Percentiles rank a stretch among this genome's conserved stretches.
phyloP scores from a whole-genome alignment of 2,888 invertebrate species.

The Protophormia terraenovae region DNA sequence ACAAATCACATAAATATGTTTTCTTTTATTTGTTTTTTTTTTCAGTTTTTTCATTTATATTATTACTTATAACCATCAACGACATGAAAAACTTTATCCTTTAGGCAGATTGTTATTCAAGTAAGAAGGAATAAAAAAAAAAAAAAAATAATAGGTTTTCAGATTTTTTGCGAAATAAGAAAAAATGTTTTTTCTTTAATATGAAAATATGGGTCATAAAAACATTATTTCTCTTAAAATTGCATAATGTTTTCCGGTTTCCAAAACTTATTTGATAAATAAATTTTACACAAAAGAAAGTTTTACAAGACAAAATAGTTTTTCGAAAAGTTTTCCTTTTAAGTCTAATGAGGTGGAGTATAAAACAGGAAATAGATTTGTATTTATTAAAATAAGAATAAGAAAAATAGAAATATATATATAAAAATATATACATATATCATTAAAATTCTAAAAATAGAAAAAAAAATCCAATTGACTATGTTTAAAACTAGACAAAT shows the following conservation, averaged over 20 bases:
- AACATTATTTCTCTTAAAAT: not conserved
- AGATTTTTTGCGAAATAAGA: not conserved
- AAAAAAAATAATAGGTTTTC: conserved; percentile 12
- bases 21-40: not conserved
- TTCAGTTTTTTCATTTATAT: not conserved
- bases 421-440: no score
- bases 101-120: conserved; percentile 24
- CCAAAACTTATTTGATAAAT: no score
- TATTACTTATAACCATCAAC: not conserved
- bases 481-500: no score
- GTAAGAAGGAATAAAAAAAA: not conserved
- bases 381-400: no score
- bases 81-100: conserved; percentile 14
- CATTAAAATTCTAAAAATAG: no score
- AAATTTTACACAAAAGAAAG: not conserved
- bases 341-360: not conserved
- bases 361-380: no score
- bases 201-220: conserved; percentile 40
- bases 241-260: not conserved
- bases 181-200: conserved; percentile 20
- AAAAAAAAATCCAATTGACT: no score
- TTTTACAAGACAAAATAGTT: not conserved
- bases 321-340: not conserved
- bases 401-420: no score
- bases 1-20: not conserved